Base-by-base conservation (phyloP, 2,797 vertebrate species). In the Cossypha dichroa region DNA sequence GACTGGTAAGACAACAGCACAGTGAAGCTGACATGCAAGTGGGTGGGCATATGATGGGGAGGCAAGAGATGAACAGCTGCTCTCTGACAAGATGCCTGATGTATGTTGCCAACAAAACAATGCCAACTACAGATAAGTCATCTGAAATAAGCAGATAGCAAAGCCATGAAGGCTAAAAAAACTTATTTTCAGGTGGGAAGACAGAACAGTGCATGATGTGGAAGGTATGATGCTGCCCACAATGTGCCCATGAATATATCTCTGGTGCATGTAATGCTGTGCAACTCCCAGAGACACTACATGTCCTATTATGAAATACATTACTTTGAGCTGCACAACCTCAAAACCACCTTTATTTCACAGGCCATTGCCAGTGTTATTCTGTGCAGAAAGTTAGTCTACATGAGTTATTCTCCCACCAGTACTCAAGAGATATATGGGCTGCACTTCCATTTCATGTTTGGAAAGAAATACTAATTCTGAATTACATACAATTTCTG, bases 31-130 rank as follows among this genome's bases (percentile, higher is more conserved):
- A 90, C 63, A 77, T 43, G 46, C 36, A 87, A 89, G 93, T 86
- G 63, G 73, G 87, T 13, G 88, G 66, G 48, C 69, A 87, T 46
- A 73, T 62, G 80, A 85, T 46, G 58, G 63, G 34, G 78, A 85
- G 43, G 43, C 38, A 46, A 73, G 67, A 88, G 46, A 79, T 85
- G 75, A 94, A 96, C 84, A 95, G 88, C 64, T 78, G 85, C 84
- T 95, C 90, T 77, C 74, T 59, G 78, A 88, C 75, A 96, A 90
- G 87, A 86, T 83, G 94, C 81, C 66, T 88, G 63, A 66, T 68
- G 79, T n/a, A 85, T 67, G 75, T 77, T 93, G 82, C 91, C 85
- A 95, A 95, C 56, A 93, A 90, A 95, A 79, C 78, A 91, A 66
- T 13, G 29, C 73, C 73, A 96, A 72, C 79, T 62, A 67, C 88